Conservation (phyloP, 2,888 invertebrate genomes). For the Leptopterna dolabrata region DNA sequence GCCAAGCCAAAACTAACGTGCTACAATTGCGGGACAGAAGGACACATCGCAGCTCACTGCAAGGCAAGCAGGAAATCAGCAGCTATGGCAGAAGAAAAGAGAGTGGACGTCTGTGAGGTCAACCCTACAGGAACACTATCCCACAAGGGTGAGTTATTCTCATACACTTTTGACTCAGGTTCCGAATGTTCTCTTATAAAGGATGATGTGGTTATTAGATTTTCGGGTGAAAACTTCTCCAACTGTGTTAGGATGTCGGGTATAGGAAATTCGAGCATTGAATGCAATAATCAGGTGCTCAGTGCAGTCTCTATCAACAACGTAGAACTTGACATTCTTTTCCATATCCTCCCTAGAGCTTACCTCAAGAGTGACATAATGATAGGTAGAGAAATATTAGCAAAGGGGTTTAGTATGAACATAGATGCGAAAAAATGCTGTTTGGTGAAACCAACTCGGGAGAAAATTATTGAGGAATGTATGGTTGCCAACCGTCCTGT, state of each 20-base stretch:
- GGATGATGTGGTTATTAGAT: background rate
- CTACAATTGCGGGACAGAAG: background rate
- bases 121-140: background rate
- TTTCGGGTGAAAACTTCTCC: background rate
- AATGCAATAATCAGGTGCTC: background rate
- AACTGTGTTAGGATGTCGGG: background rate
- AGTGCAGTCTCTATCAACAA: background rate
- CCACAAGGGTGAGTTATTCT: conserved; percentile 26
- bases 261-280: background rate
- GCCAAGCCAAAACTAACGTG: no score
- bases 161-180: background rate
- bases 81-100: background rate
- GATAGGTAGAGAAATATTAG: background rate
- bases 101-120: background rate
- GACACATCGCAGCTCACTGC: background rate
- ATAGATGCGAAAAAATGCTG: no score
- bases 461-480: no score
- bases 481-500: no score
- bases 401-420: background rate
- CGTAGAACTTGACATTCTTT: background rate
- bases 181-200: conserved; percentile 10
- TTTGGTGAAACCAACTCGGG: no score
- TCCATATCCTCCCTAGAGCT: conserved; percentile 14
- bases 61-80: background rate
- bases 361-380: no score